These are phyloP conservation scores for Calidris pygmaea DNA, from an alignment of 2,113 vertebrate species.

Conservation along the genomic window DNA sequence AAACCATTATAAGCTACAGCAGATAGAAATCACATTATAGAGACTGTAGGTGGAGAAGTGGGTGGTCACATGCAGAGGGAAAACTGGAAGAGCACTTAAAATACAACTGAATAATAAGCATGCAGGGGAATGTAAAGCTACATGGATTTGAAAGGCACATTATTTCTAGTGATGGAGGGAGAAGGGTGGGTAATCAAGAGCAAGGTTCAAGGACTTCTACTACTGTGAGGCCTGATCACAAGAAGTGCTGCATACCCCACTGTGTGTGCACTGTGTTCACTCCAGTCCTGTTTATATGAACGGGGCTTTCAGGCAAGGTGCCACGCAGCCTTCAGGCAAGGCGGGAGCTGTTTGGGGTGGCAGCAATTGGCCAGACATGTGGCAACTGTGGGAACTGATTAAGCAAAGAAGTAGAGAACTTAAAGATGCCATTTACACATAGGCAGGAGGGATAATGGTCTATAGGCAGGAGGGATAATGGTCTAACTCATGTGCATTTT, in stretches of 20 bases:
- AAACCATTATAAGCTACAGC: constrained; percentile 72
- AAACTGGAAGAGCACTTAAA: constrained; percentile 73
- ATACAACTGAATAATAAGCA: constrained; percentile 71
- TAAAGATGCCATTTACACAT: not conserved
- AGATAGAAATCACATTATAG: constrained; percentile 77
- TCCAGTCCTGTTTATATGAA: not conserved
- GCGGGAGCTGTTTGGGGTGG: not conserved
- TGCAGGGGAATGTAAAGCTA: constrained; percentile 46
- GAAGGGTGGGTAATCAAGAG: constrained; percentile 5
- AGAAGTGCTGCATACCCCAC: not conserved
- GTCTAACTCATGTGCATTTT: not conserved
- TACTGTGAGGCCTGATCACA: not conserved
- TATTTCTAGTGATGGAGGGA: not conserved
- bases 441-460: not conserved
- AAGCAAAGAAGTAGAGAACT: not conserved
- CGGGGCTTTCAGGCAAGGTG: not conserved
- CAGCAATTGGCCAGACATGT: too few species aligned
- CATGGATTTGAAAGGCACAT: constrained; percentile 27
- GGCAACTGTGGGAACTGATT: fast-evolving
- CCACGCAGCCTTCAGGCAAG: not conserved
- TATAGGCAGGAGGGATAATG: not conserved
- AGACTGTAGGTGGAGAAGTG: constrained; percentile 77
- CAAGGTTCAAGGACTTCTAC: constrained; percentile 23
- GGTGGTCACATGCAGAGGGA: constrained; percentile 73
- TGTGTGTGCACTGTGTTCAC: not conserved